Evolutionary conservation across 1,140 invertebrate species (phyloP).

Genomic region (Hyphantria cunea): DNA sequence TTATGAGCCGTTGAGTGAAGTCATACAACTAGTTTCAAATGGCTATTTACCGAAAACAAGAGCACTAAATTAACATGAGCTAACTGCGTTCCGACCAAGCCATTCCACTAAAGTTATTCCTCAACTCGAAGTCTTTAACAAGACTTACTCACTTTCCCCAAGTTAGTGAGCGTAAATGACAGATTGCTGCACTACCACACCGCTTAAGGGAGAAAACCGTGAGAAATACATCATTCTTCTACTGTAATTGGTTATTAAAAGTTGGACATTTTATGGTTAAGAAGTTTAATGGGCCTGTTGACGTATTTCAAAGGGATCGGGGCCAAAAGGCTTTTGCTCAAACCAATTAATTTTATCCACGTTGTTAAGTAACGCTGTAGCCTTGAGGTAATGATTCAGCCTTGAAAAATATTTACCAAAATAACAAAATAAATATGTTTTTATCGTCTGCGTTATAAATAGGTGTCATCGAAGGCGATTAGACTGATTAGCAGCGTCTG

Average conservation of each 20-base stretch:
- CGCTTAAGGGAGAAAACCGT: conserved; percentile 19
- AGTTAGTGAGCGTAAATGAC: conserved; percentile 38
- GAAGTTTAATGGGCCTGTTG: neutral
- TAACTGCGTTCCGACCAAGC: conserved; percentile 51
- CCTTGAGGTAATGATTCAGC: no score
- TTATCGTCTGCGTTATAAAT: no score
- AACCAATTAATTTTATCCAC: neutral
- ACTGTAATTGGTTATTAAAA: conserved; percentile 15
- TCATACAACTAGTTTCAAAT: conserved; percentile 67
- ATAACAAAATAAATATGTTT: neutral
- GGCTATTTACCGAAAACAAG: conserved; percentile 76
- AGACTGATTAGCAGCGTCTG: no score
- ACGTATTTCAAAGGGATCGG: neutral
- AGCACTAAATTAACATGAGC: conserved; percentile 71
- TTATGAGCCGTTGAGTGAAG: conserved; percentile 53
- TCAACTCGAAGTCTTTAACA: conserved; percentile 34
- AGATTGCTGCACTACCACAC: conserved; percentile 32
- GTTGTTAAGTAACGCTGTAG: neutral
- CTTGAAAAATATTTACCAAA: neutral
- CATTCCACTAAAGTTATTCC: conserved; percentile 25
- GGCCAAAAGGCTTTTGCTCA: neutral
- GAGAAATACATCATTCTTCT: conserved; percentile 4
- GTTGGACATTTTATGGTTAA: neutral
- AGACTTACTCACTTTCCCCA: conserved; percentile 44
- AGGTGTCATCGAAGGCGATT: no score